Evolutionary conservation across 1,140 invertebrate species (phyloP).

Genomic region (Arion vulgaris): DNA sequence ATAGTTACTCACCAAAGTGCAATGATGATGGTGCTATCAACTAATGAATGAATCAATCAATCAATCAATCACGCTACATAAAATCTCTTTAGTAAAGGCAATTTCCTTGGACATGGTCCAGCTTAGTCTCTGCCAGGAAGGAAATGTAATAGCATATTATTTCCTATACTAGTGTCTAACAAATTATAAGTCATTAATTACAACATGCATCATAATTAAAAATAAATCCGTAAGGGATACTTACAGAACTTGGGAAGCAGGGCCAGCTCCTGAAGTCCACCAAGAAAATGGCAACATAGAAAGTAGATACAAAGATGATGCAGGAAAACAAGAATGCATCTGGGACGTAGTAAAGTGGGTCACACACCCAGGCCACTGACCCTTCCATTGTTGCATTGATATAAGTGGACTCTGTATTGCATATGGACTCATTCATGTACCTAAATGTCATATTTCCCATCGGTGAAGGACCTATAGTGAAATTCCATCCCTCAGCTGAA

Average conservation of each 20-base stretch:
- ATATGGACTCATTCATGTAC: conserved; percentile 9
- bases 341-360: conserved; percentile 47
- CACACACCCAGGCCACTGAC: conserved; percentile 23
- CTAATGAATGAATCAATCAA: no score
- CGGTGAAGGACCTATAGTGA: not conserved
- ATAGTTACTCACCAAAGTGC: no score
- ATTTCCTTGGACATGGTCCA: no score
- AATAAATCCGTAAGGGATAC: no score
- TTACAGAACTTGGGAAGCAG: conserved; percentile 85
- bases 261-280: conserved; percentile 88
- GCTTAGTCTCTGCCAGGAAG: no score
- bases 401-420: not conserved
- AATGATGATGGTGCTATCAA: no score
- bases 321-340: conserved; percentile 87
- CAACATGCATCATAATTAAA: no score
- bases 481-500: conserved; percentile 18
- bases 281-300: conserved; percentile 48
- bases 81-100: no score
- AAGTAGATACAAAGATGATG: conserved; percentile 42
- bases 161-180: no score
- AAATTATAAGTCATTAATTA: no score
- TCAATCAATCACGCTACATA: no score
- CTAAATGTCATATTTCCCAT: not conserved
- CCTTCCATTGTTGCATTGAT: conserved; percentile 21
- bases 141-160: no score